phyloP scores from a whole-genome alignment of 64 coral and sea anemone genomes.

The Orbicella faveolata region DNA sequence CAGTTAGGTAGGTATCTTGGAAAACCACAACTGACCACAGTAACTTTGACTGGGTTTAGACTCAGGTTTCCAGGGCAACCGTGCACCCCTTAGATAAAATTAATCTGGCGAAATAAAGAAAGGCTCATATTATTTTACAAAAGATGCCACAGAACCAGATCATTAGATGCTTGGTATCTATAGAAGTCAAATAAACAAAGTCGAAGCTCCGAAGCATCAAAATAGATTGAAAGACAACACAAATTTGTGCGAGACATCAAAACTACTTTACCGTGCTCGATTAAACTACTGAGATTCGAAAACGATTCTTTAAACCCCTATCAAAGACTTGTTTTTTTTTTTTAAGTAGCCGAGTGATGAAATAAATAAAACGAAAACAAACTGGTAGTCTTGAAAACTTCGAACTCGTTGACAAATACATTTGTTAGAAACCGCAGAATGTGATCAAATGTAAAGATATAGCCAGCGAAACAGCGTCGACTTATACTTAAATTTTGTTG shows the following conservation, averaged over 20 bases:
- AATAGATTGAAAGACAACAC: neutral
- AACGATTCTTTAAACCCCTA: neutral
- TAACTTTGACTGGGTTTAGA: neutral
- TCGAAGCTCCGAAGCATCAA: neutral
- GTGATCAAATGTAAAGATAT: too few species aligned
- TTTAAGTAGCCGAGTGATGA: neutral
- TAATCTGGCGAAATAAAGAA: conserved; percentile 25
- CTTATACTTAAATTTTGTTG: neutral
- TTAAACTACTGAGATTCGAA: neutral
- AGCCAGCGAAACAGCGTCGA: neutral
- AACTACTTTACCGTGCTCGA: neutral
- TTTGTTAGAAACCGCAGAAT: neutral
- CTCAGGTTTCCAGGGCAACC: conserved; percentile 18
- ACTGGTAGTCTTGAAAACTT: neutral
- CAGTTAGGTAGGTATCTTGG: neutral
- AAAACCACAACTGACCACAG: neutral
- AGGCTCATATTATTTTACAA: neutral
- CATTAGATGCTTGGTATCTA: neutral
- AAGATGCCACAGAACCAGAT: neutral
- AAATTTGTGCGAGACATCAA: neutral
- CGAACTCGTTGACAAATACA: neutral
- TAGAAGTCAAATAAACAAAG: conserved; percentile 25
- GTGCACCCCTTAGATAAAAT: conserved; percentile 1
- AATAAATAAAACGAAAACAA: neutral
- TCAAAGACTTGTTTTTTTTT: neutral